A percentile compares a stretch with the other conserved stretches of the same genome.
These are phyloP conservation scores for Sebastes matsubarae DNA, from an alignment of 2,797 vertebrate species.

Conservation along the genomic window DNA sequence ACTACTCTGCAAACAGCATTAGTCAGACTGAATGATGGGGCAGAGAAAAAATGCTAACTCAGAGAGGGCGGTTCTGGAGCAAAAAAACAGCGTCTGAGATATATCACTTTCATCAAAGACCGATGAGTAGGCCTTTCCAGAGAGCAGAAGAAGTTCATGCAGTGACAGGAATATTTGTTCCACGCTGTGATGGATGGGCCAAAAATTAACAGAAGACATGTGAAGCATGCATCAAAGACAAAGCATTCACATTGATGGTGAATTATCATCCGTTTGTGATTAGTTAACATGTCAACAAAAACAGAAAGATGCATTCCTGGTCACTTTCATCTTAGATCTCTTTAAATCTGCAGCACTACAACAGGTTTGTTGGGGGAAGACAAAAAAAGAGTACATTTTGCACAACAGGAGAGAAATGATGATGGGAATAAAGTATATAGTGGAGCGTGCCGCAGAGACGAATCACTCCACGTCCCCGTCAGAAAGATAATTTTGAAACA, in stretches of 20 bases:
- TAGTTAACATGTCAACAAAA: slow-evolving; percentile 26
- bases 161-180: slow-evolving; percentile 23
- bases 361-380: not conserved
- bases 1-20: slow-evolving; percentile 21
- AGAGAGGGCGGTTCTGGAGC: slow-evolving; percentile 21
- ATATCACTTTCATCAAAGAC: slow-evolving; percentile 41
- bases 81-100: slow-evolving; percentile 9
- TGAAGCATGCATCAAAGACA: slow-evolving; percentile 28
- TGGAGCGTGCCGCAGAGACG: slow-evolving; percentile 27
- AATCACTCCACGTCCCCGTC: slow-evolving; percentile 43
- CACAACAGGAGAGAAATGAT: not conserved
- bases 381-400: not conserved
- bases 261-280: slow-evolving; percentile 39
- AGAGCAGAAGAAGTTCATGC: slow-evolving; percentile 37
- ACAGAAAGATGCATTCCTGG: slow-evolving; percentile 3
- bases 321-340: not conserved
- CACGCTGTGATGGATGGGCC: slow-evolving; percentile 33
- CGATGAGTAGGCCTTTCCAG: slow-evolving; percentile 24
- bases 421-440: slow-evolving; percentile 11
- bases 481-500: slow-evolving; percentile 44
- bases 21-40: slow-evolving; percentile 47
- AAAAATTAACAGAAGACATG: slow-evolving; percentile 24
- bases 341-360: slow-evolving; percentile 2
- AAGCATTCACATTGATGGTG: slow-evolving; percentile 5
- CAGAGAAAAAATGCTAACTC: slow-evolving; percentile 31